These are phyloP conservation scores for Oreohelix idahoensis DNA, from an alignment of 1,140 invertebrate species.

Conservation along the genomic window DNA sequence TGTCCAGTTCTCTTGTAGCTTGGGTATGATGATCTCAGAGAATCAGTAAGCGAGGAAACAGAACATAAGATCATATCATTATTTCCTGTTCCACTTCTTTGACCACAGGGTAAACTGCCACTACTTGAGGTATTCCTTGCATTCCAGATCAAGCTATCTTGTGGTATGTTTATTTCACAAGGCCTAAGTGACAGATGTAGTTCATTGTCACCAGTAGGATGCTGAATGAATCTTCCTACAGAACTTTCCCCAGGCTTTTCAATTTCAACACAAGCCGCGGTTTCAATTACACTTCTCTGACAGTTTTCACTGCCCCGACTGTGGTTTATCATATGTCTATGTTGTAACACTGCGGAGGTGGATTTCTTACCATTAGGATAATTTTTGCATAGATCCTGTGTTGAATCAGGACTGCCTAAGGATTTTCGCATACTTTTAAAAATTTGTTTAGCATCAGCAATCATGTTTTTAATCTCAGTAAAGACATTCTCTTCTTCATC, in stretches of 20 bases:
- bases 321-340: background rate
- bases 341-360: background rate
- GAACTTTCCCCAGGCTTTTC: background rate
- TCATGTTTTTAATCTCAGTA: background rate
- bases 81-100: background rate
- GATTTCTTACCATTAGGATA: background rate
- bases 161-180: background rate
- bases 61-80: background rate
- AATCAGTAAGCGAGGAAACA: background rate
- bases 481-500: background rate
- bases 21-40: background rate
- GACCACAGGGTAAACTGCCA: background rate
- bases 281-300: background rate
- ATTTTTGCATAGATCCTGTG: background rate
- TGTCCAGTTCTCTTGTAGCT: background rate
- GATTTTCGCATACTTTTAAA: background rate
- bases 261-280: background rate
- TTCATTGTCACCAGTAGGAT: background rate
- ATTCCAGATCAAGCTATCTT: background rate
- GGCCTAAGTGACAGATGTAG: background rate
- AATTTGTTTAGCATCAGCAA: background rate
- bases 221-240: background rate
- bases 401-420: background rate
- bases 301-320: background rate
- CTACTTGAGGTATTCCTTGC: background rate